Evolutionary conservation across 2,888 invertebrate species (phyloP), one percentile per base, ranked within the genome.

Genomic region (Sinhomidia bicolor): DNA sequence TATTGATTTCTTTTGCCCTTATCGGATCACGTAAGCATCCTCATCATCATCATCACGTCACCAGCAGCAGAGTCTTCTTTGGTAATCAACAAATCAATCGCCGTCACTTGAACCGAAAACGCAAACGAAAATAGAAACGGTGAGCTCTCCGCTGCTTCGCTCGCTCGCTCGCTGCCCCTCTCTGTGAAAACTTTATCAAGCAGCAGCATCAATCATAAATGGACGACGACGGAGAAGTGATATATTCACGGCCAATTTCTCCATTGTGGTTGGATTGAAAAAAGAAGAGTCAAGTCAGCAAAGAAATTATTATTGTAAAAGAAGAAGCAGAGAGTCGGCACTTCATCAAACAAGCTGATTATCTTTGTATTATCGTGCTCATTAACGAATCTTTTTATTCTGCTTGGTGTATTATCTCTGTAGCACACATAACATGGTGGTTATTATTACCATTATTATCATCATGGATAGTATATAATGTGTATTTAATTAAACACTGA

Each of bases 361-460:
- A 78, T 32, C 76, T 74, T 26, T 47, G 51, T 78, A 78, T 78
- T 78, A 78, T 78, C 54, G 10, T 78, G 76, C 51, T 78, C 76
- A 78, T 78, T 78, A 78, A 78, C 9, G 32, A 51, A 17, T 54
- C 51, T 78, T 78, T 17, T 78, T 17, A 54, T 54, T 78, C 32
- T 78, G 17, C 17, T 78, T 51, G 23, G 23, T 74, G 47, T 17
- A 78, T 78, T 51, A 32, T 78, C 54, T 78, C 29, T 29, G n/a
- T n/a, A 4, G 51, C 51, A 32, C 76, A 78, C 76, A 51, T 23
- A 76, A 29, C 26, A 78, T 20, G 36, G 36, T 36, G 36, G 36
- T n/a, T n/a, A n/a, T n/a, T n/a, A n/a, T n/a, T 41, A 36, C 20
- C n/a, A n/a, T n/a, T 76, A 51, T 76, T 23, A 32, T 54, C 17